Evolutionary conservation across 2,797 vertebrate genomes (phyloP).

Genomic region (Fistularia commersonii): DNA sequence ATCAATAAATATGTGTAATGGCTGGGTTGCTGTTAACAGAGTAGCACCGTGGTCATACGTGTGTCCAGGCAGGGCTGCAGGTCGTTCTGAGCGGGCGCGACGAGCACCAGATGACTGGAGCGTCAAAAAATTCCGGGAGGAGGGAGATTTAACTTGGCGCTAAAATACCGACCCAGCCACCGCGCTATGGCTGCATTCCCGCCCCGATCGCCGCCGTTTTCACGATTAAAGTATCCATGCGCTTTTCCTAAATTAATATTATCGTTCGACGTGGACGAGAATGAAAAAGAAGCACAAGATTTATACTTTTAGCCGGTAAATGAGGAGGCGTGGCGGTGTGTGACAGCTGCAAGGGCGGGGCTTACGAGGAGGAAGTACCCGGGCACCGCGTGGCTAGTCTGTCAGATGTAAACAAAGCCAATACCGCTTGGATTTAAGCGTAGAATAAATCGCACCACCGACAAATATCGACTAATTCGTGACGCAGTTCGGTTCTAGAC

Average conservation of each 20-base stretch:
- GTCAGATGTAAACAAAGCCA: conserved; percentile 79
- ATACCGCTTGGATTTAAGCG: conserved; percentile 10
- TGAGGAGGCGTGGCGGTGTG: conserved; percentile 48
- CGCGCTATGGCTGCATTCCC: rapidly evolving
- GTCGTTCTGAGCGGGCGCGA: conserved; percentile 68
- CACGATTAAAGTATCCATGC: no score
- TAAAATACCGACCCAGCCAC: conserved; percentile 20
- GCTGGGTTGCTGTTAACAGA: background rate
- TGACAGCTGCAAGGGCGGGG: conserved; percentile 63
- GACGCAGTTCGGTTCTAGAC: rapidly evolving
- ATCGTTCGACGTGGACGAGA: no score
- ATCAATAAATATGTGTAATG: background rate
- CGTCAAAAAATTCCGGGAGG: conserved; percentile 59
- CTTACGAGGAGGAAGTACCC: conserved; percentile 51
- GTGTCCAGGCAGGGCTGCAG: conserved; percentile 33
- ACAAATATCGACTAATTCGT: rapidly evolving
- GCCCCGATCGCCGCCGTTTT: no score
- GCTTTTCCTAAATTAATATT: no score
- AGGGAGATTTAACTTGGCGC: conserved; percentile 69
- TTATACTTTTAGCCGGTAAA: conserved; percentile 33
- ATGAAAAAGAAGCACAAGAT: background rate
- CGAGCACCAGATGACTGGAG: conserved; percentile 60
- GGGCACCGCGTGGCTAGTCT: conserved; percentile 70
- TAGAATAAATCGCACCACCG: background rate
- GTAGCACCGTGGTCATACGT: conserved; percentile 5